These are phyloP conservation scores for Cataglyphis altisquamis DNA, from an alignment of 2,888 invertebrate genomes.

Conservation along the genomic window DNA sequence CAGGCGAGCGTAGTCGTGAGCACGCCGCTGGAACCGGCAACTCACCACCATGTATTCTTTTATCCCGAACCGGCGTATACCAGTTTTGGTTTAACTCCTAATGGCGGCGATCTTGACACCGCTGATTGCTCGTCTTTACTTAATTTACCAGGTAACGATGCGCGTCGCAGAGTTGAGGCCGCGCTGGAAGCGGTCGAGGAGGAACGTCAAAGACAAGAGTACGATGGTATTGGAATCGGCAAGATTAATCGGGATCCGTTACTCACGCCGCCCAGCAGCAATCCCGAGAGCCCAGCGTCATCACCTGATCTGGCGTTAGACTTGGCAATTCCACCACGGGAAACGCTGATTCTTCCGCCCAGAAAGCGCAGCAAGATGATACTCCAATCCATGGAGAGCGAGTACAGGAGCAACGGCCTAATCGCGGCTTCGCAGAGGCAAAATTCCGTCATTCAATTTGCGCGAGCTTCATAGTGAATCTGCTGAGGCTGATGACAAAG, in stretches of 20 bases:
- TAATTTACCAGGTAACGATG: conserved; percentile 87
- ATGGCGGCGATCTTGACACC: conserved; percentile 41
- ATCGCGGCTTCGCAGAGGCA: conserved; percentile 83
- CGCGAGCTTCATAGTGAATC: conserved; percentile 88
- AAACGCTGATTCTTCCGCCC: conserved; percentile 90
- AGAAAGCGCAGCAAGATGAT: conserved; percentile 93
- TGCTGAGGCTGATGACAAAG: not conserved
- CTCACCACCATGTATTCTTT: conserved; percentile 78
- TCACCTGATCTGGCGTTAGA: conserved; percentile 87
- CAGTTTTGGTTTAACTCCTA: conserved; percentile 53
- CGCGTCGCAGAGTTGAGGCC: conserved; percentile 89
- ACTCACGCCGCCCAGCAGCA: conserved; percentile 88
- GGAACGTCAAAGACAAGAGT: conserved; percentile 80
- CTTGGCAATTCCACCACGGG: conserved; percentile 87
- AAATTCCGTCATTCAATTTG: conserved; percentile 95
- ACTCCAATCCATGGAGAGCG: conserved; percentile 89
- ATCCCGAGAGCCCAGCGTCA: conserved; percentile 87
- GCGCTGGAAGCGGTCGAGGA: conserved; percentile 88
- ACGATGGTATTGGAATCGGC: conserved; percentile 63
- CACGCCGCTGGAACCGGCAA: conserved; percentile 59
- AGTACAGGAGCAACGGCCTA: conserved; percentile 80
- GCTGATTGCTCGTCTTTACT: conserved; percentile 77
- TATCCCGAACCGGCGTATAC: conserved; percentile 79
- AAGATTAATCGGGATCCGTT: conserved; percentile 81
- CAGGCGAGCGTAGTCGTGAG: conserved; percentile 66